Evolutionary conservation across 1,140 invertebrate genomes (phyloP), one percentile per base, ranked within the genome.

Genomic region (Trichogramma pretiosum): DNA sequence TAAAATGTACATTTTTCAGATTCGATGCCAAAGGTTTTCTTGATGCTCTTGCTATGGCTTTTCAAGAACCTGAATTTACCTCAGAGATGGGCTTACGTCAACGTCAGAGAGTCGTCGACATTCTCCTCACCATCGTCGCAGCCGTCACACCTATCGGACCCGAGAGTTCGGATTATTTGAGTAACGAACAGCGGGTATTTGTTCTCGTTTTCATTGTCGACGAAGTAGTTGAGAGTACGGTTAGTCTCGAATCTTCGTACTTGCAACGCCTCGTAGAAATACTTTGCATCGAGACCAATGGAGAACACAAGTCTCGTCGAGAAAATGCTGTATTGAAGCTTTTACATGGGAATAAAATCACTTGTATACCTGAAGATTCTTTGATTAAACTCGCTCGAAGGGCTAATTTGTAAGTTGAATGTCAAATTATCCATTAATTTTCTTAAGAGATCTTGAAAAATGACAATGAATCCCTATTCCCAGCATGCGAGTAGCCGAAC

Each of bases 1-100:
- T 28, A 11, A 28, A 28, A 5, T 28, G 11, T 11, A 28, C 24
- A 7, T 13, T 2, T 49, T 52, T 11, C 54, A 77, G 82, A 55
- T 94, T 92, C 63, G 89, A 96, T 61, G 87, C 87, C 0, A 75
- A 85, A 41, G 91, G 93, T 60, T 93, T 93, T 59, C 71, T 96
- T 3, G 93, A 96, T 67, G 91, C 92, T 3, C 75, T 93, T 19
- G 80, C 87, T 13, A 75, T 93, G 61, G 88, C 89, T 32, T 93
- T 93, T 74, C 85, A 89, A 60, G 88, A 92, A 60, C 74, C 75
- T n/a, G 85, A 89, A 64, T 87, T 87, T 57, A 75, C 74, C 26
- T 77, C 81, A 16, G 84, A 87, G 59, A 73, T 86, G 64, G 83
- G 84, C 1, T 65, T 80, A 22, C 76, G 82, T 14, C 82, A 87